Evolutionary conservation across 2,797 vertebrate genomes (phyloP).

Genomic region (Eulemur albifrons): DNA sequence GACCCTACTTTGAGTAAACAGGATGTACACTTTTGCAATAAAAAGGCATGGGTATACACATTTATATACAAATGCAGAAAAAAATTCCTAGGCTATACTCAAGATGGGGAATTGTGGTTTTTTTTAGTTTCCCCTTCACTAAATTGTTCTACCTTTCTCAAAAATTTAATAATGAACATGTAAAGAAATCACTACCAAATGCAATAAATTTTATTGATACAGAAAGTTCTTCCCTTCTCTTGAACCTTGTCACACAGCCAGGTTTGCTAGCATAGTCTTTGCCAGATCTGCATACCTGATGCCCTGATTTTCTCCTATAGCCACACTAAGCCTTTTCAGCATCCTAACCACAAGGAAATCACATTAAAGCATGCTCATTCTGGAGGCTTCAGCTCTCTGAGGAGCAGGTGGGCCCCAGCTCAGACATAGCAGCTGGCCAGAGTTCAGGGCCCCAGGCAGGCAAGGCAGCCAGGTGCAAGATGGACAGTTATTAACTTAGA

Average conservation of each 20-base stretch:
- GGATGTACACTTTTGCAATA: not conserved
- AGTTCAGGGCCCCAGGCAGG: not conserved
- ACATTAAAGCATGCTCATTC: not conserved
- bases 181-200: conserved; percentile 36
- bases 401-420: conserved; percentile 49
- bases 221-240: not conserved
- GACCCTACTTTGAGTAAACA: not conserved
- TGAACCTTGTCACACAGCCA: not conserved
- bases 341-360: conserved; percentile 36
- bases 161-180: conserved; percentile 14
- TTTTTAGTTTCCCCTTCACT: not conserved
- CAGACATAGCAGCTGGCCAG: not conserved
- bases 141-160: not conserved
- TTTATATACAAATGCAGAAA: not conserved
- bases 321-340: conserved; percentile 6
- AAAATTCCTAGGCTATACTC: not conserved
- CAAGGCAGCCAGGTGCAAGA: conserved; percentile 11
- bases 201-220: not conserved
- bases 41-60: not conserved
- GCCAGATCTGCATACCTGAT: not conserved
- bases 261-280: not conserved
- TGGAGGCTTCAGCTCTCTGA: not conserved
- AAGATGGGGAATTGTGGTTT: not conserved
- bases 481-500: not conserved
- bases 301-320: not conserved